A percentile compares a stretch with the other conserved stretches of the same genome.
phyloP scores from a whole-genome alignment of 2,888 invertebrate species.

The Schizotus pectinicornis region DNA sequence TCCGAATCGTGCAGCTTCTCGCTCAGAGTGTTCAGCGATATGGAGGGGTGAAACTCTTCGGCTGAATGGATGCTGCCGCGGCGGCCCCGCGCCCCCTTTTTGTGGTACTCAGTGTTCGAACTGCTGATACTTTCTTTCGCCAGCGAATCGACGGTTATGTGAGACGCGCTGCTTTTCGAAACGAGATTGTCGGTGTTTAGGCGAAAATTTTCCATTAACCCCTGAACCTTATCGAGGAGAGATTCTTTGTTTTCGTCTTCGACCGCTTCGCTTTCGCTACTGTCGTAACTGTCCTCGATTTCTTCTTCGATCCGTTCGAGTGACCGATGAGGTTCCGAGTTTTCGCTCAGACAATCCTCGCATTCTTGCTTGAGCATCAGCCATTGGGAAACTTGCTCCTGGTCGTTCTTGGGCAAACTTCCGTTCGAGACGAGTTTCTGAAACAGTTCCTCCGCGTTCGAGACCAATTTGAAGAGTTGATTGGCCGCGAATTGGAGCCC shows the following conservation, averaged over 20 bases:
- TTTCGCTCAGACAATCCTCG: slow-evolving; percentile 76
- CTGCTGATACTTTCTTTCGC: slow-evolving; percentile 49
- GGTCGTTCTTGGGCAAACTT: slow-evolving; percentile 72
- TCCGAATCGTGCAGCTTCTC: slow-evolving; percentile 39
- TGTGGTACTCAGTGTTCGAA: slow-evolving; percentile 49
- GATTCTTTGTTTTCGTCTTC: slow-evolving; percentile 57
- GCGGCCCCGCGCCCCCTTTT: slow-evolving; percentile 54
- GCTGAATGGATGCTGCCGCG: slow-evolving; percentile 56
- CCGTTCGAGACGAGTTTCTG: slow-evolving; percentile 75
- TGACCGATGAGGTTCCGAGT: slow-evolving; percentile 61
- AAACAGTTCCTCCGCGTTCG: slow-evolving; percentile 85
- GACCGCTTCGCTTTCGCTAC: slow-evolving; percentile 48
- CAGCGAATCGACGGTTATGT: slow-evolving; percentile 32
- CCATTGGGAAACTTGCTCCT: slow-evolving; percentile 83
- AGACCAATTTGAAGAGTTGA: slow-evolving; percentile 81
- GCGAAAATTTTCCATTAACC: slow-evolving; percentile 74
- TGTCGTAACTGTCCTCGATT: slow-evolving; percentile 52
- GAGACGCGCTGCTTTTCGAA: slow-evolving; percentile 50
- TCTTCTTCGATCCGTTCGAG: slow-evolving; percentile 65
- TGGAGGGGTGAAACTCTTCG: slow-evolving; percentile 46
- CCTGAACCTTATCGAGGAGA: slow-evolving; percentile 74
- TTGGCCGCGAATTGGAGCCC: slow-evolving; percentile 83
- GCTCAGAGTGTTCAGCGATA: slow-evolving; percentile 39
- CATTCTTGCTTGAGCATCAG: slow-evolving; percentile 85
- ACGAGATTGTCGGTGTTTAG: slow-evolving; percentile 73